Base-by-base conservation (phyloP, 2,113 vertebrate species). In the Leptobrachium leishanense region DNA sequence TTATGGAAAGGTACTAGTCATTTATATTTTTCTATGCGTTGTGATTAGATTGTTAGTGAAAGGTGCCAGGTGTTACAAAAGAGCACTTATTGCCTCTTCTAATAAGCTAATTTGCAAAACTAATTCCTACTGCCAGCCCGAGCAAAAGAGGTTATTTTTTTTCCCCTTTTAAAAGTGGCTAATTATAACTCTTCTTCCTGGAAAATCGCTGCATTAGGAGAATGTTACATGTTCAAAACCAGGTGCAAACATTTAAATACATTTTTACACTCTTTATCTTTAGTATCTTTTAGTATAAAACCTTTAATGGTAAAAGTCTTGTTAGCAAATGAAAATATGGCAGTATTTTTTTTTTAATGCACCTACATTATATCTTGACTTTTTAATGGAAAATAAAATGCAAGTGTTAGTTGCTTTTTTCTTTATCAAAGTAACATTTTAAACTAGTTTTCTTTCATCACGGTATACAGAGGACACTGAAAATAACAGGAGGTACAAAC, bases 41-140 rank as follows among this genome's bases (percentile, higher is more conserved):
- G n/a, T 77, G 76, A 77, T 76, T 68, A 68, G 67, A 77, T 62
- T 55, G 69, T 41, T 62, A 70, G 54, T 62, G 74, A 70, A 77
- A 77, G 76, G 68, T 70, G 67, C 67, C 76, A 77, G 76, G 76
- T 77, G 76, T 70, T 77, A 71, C 76, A 77, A 69, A 62, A 71
- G 67, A 70, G 76, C 54, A 70, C 68, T 77, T 77, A 77, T 77
- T 70, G 67, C 43, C 76, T 77, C 68, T 13, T 71, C 68, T 62
- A 70, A 70, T 77, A 68, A 77, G 76, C 76, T 77, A 62, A 77
- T 77, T 77, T 77, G 76, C 76, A 77, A 77, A 77, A 70, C 67
- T 77, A 77, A 77, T 77, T 77, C 63, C 42, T 43, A 59, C 55
- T 59, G 55, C 67, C 65, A 69, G 68, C 76, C 67, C 63, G 67